A percentile compares a stretch with the other conserved stretches of the same genome.
phyloP scores from a whole-genome alignment of 2,888 invertebrate species.

The Nomada lathburiana region DNA sequence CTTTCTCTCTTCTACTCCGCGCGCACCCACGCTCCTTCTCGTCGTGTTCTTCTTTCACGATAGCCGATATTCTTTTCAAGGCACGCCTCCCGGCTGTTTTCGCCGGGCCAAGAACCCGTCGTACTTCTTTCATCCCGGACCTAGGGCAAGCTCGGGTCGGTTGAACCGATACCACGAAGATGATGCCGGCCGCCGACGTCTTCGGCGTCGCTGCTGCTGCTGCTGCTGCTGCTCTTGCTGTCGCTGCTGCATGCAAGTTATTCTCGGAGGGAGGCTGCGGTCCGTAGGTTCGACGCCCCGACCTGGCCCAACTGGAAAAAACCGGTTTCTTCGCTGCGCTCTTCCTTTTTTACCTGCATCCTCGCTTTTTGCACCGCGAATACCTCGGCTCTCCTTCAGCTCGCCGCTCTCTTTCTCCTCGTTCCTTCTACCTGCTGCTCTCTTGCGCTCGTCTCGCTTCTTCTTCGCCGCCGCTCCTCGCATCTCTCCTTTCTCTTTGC shows the following conservation, averaged over 20 bases:
- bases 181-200: conserved; percentile 55
- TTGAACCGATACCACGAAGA: conserved; percentile 71
- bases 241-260: conserved; percentile 81
- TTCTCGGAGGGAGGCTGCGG: conserved; percentile 83
- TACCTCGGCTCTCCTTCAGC: conserved; percentile 66
- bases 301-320: conserved; percentile 85
- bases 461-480: conserved; percentile 21
- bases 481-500: conserved; percentile 22
- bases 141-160: conserved; percentile 80
- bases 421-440: conserved; percentile 13
- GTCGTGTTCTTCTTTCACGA: conserved; percentile 19
- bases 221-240: conserved; percentile 48
- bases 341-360: conserved; percentile 82
- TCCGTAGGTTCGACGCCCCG: conserved; percentile 84
- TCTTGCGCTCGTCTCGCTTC: conserved; percentile 19
- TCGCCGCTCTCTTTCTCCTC: conserved; percentile 43
- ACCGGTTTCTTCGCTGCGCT: conserved; percentile 83
- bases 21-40: conserved; percentile 23
- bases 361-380: conserved; percentile 82
- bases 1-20: conserved; percentile 11
- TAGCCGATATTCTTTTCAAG: conserved; percentile 53
- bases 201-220: conserved; percentile 68
- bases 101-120: conserved; percentile 24
- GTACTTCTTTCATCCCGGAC: conserved; percentile 79
- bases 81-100: conserved; percentile 40